These are phyloP conservation scores for Lasioglossum calceatum DNA, from an alignment of 2,888 invertebrate genomes.

Conservation along the genomic window DNA sequence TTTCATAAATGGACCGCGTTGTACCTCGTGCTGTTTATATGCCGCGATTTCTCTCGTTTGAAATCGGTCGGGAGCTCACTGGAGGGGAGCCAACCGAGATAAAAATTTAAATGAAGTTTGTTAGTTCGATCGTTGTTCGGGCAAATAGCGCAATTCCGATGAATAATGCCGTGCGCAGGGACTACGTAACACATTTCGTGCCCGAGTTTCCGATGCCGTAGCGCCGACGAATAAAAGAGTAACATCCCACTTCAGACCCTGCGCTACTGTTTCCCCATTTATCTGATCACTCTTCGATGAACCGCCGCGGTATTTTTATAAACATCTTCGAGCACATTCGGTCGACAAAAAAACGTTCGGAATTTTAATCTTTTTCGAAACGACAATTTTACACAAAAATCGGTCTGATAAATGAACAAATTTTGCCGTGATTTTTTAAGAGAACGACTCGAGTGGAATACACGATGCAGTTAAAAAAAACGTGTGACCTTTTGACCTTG, in stretches of 20 bases:
- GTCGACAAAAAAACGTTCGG: no score
- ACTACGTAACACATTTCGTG: conserved; percentile 21
- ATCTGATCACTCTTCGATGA: background rate
- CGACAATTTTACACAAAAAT: no score
- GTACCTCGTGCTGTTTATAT: conserved; percentile 31
- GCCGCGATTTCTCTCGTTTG: conserved; percentile 44
- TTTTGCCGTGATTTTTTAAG: no score
- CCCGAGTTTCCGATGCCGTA: background rate
- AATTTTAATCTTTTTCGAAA: no score
- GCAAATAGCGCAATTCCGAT: conserved; percentile 50
- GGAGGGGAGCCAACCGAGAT: conserved; percentile 57
- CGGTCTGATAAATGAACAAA: no score
- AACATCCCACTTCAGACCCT: background rate
- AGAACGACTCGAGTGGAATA: no score
- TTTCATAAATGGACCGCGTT: conserved; percentile 29
- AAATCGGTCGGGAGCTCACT: conserved; percentile 43
- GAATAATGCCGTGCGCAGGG: conserved; percentile 24
- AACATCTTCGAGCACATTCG: no score
- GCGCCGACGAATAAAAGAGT: background rate
- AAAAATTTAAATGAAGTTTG: conserved; percentile 63
- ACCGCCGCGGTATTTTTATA: background rate
- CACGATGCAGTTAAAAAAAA: no score
- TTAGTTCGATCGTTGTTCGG: conserved; percentile 46
- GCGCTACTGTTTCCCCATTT: background rate
- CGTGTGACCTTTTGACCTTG: no score